Evolutionary conservation across 2,888 invertebrate genomes (phyloP), one percentile per base, ranked within the genome.

Genomic region (Microctonus hyperodae): DNA sequence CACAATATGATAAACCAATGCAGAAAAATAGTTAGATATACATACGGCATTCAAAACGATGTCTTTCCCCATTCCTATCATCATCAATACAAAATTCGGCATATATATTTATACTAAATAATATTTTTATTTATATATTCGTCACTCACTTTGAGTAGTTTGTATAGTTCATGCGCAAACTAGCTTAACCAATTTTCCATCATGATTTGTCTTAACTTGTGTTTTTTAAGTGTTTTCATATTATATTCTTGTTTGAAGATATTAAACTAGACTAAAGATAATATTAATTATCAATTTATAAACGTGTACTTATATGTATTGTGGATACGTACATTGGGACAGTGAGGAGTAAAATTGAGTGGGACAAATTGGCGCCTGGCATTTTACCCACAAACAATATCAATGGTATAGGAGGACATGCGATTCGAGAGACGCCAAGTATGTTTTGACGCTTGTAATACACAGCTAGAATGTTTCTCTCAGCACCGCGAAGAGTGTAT

Each of bases 381-480:
- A 25, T 40, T 48, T 61, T 55, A 16, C 28, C 23, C 50, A 50
- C 62, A 28, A 35, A 57, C 37, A 44, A 44, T 44, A 44, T 44
- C 16, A 44, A 9, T 16, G 44, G 16, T 16, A 16, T n/a, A 6
- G 6, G 58, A 64, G 6, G 58, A 64, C 37, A 40, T 28, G 13
- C 53, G 56, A 57, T 63, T n/a, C 40, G 67, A 68, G 70, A 62
- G 71, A 71, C 69, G 72, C 70, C 70, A 71, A 70, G 70, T 69
- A 69, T 71, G 69, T 70, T 73, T 74, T 69, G 71, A 70, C 64
- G 67, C 69, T 64, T 70, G 64, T 67, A 62, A 64, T 56, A 51
- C 59, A 35, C 58, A 16, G 44, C 55, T 65, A 23, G 35, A 11
- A 50, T 58, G 44, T 50, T 33, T 51, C 61, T 33, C 44, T 3